phyloP scores from a whole-genome alignment of 2,113 vertebrate species.

The Typhlomys cinereus region DNA sequence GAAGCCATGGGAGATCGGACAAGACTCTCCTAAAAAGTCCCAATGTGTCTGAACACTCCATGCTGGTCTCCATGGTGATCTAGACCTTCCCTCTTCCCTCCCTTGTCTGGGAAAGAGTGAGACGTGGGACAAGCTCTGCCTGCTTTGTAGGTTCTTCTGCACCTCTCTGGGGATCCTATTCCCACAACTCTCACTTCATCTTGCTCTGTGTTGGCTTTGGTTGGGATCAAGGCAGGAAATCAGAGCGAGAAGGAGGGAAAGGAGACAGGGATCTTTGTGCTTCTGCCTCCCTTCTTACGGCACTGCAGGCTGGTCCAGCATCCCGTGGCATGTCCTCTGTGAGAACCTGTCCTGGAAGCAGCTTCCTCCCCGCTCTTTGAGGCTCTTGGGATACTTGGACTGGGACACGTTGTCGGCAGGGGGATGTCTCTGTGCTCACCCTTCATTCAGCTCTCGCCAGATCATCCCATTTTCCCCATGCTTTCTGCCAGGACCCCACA shows the following conservation, averaged over 20 bases:
- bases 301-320: background rate
- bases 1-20: background rate
- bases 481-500: background rate
- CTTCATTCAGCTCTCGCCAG: background rate
- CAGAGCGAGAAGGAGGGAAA: background rate
- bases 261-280: background rate
- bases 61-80: background rate
- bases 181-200: too few species aligned
- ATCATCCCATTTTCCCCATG: background rate
- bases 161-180: background rate
- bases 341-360: background rate
- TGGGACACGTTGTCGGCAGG: background rate
- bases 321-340: background rate
- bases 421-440: background rate
- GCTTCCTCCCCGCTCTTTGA: background rate
- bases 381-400: background rate
- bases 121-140: background rate
- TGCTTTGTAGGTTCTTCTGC: background rate
- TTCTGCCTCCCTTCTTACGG: background rate
- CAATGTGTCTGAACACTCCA: background rate
- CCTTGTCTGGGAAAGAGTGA: background rate
- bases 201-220: background rate
- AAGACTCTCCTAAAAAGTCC: background rate
- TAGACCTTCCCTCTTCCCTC: background rate
- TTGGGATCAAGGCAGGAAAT: background rate